Conservation (phyloP, 2,888 invertebrate species). For the Leptopterna dolabrata region DNA sequence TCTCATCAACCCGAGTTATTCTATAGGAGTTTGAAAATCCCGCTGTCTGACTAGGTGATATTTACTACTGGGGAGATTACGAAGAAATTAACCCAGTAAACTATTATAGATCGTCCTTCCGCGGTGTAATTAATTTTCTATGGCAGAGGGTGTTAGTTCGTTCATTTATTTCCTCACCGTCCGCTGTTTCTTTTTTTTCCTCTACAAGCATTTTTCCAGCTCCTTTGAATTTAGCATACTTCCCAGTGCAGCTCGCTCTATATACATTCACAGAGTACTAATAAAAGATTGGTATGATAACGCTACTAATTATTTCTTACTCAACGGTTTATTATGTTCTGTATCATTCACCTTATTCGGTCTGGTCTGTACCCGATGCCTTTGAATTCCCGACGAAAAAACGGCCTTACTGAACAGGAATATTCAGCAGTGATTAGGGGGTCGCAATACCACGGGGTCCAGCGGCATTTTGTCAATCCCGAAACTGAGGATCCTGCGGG, state of each 20-base stretch:
- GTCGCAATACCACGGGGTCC: no score
- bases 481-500: no score
- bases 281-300: no score
- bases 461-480: no score
- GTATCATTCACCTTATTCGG: no score
- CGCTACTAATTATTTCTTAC: no score
- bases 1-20: background rate
- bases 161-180: background rate
- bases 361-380: no score
- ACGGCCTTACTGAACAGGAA: no score
- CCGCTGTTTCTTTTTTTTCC: background rate
- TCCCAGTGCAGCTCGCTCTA: background rate
- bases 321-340: no score
- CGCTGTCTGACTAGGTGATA: background rate
- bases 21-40: background rate
- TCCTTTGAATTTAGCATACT: background rate
- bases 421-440: no score
- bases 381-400: no score
- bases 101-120: background rate
- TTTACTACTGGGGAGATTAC: background rate
- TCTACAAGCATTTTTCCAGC: background rate
- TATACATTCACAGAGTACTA: no score
- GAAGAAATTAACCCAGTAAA: background rate
- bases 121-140: background rate
- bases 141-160: background rate